phyloP scores from a whole-genome alignment of 2,113 vertebrate genomes.

The Syrrhaptes paradoxus region DNA sequence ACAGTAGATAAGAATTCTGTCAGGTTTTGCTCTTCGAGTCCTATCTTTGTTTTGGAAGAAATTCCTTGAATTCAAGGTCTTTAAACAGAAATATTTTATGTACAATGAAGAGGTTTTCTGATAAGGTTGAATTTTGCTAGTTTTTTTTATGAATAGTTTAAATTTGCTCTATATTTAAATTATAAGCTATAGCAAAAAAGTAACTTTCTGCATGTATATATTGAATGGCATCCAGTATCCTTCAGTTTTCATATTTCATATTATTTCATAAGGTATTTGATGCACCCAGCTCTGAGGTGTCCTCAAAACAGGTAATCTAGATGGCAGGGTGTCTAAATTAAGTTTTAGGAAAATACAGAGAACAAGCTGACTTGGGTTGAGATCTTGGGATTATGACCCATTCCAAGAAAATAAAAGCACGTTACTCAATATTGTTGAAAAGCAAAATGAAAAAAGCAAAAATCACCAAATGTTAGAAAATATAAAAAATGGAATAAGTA shows the following conservation, averaged over 20 bases:
- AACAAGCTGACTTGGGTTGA: not conserved
- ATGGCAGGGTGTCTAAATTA: not conserved
- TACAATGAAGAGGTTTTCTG: not conserved
- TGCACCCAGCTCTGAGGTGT: not conserved
- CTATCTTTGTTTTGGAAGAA: not conserved
- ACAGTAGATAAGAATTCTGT: not conserved
- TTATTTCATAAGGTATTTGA: not conserved
- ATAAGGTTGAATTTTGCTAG: not conserved
- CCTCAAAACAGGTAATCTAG: not conserved
- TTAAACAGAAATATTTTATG: not conserved
- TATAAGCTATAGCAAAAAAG: not conserved
- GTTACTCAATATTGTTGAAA: not conserved
- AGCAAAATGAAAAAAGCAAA: not conserved
- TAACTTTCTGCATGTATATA: not conserved
- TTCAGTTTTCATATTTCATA: not conserved
- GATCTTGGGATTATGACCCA: not conserved
- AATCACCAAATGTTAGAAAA: not conserved
- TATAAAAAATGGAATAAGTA: not conserved
- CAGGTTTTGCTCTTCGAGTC: not conserved
- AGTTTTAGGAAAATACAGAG: not conserved
- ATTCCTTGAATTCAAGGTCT: not conserved
- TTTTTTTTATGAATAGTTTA: no score
- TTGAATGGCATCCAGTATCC: not conserved
- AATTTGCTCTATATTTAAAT: not conserved
- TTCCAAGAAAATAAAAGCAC: not conserved